Evolutionary conservation across 2,113 vertebrate species (phyloP).

Genomic region (Trematocara nigrifrons): DNA sequence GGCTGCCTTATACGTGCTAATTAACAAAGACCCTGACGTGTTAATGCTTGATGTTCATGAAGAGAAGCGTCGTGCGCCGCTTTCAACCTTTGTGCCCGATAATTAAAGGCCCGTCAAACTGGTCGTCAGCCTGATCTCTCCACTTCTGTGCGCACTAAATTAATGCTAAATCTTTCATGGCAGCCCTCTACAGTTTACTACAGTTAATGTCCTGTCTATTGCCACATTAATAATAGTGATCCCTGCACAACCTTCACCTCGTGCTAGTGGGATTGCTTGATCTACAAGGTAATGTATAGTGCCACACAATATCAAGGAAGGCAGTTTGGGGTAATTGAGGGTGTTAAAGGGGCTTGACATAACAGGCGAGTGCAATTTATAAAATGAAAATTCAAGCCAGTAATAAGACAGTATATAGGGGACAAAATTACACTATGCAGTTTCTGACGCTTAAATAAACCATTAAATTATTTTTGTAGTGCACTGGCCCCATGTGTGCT

Average conservation of each 20-base stretch:
- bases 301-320: constrained; percentile 4
- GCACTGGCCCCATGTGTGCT: background rate
- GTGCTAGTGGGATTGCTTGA: background rate
- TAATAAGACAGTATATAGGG: background rate
- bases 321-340: constrained; percentile 31
- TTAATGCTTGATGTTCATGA: constrained; percentile 45
- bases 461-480: background rate
- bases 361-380: constrained; percentile 13
- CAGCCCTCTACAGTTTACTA: constrained; percentile 19
- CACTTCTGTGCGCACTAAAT: constrained; percentile 42
- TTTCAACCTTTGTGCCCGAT: constrained; percentile 53
- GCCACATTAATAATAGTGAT: constrained; percentile 46
- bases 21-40: constrained; percentile 56
- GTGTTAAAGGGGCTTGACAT: constrained; percentile 18
- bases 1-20: constrained; percentile 43
- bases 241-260: constrained; percentile 27
- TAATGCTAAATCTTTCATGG: constrained; percentile 46
- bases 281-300: constrained; percentile 34
- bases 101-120: constrained; percentile 61
- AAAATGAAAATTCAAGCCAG: constrained; percentile 6
- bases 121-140: constrained; percentile 49
- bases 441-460: background rate
- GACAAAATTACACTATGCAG: background rate
- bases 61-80: constrained; percentile 4
- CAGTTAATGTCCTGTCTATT: constrained; percentile 42